These are phyloP conservation scores for Pavo muticus DNA, from an alignment of 2,113 vertebrate species.

Conservation along the genomic window DNA sequence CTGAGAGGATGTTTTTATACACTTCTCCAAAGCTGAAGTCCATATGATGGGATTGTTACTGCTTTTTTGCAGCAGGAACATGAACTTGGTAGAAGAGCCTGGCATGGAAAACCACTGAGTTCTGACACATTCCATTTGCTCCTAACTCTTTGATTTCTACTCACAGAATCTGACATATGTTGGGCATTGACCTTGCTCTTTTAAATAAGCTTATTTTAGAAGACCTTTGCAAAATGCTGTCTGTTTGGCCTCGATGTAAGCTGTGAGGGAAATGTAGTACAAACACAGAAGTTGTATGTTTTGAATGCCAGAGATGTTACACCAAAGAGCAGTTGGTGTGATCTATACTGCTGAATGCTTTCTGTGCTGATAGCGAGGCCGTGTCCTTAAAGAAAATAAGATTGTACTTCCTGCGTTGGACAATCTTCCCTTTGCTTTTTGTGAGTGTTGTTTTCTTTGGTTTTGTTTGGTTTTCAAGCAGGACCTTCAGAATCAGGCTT, in stretches of 20 bases:
- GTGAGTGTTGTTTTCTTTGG: background rate
- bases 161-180: slow-evolving; percentile 53
- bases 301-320: slow-evolving; percentile 71
- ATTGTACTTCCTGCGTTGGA: background rate
- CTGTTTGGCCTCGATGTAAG: slow-evolving; percentile 66
- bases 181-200: slow-evolving; percentile 59
- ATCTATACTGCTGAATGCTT: slow-evolving; percentile 35
- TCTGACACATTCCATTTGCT: slow-evolving; percentile 61
- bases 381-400: background rate
- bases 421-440: background rate
- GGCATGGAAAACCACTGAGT: slow-evolving; percentile 20
- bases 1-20: background rate
- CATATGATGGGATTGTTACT: slow-evolving; percentile 37
- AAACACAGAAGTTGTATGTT: slow-evolving; percentile 70
- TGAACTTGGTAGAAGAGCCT: slow-evolving; percentile 48
- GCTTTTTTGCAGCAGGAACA: slow-evolving; percentile 26
- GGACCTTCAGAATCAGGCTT: background rate
- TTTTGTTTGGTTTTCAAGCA: background rate
- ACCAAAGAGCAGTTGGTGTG: slow-evolving; percentile 56
- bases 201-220: slow-evolving; percentile 69
- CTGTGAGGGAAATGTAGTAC: slow-evolving; percentile 69
- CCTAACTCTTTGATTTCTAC: slow-evolving; percentile 45
- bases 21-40: slow-evolving; percentile 35
- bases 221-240: slow-evolving; percentile 57
- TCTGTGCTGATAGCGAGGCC: background rate